Evolutionary conservation across 2,888 invertebrate species (phyloP).

Genomic region (Therioaphis trifolii): DNA sequence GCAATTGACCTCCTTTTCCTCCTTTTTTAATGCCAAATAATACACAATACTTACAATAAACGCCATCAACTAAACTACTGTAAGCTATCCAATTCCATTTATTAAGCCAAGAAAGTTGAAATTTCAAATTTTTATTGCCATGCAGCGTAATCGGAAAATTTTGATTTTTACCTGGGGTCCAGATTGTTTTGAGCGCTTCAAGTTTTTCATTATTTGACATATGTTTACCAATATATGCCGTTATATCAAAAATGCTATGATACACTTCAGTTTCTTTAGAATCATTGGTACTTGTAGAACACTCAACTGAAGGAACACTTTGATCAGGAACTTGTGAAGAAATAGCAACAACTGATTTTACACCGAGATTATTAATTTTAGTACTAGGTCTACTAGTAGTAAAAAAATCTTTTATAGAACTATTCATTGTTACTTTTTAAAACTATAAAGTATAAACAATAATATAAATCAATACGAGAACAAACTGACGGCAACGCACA

Average conservation of each 20-base stretch:
- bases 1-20: slow-evolving; percentile 22
- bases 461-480: too few species aligned
- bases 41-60: slow-evolving; percentile 28
- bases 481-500: too few species aligned
- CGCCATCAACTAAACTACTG: slow-evolving; percentile 13
- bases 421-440: not conserved
- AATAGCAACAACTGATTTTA: slow-evolving; percentile 19
- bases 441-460: too few species aligned
- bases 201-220: slow-evolving; percentile 29
- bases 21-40: slow-evolving; percentile 1
- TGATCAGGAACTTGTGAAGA: slow-evolving; percentile 1
- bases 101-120: slow-evolving; percentile 36
- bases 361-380: slow-evolving; percentile 21
- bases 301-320: not conserved
- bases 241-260: too few species aligned
- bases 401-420: slow-evolving; percentile 23
- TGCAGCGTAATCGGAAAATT: slow-evolving; percentile 21
- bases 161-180: slow-evolving; percentile 2
- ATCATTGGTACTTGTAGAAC: slow-evolving; percentile 10
- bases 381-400: slow-evolving; percentile 16
- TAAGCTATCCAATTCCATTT: slow-evolving; percentile 37
- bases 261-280: too few species aligned
- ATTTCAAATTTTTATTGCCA: slow-evolving; percentile 49
- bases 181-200: slow-evolving; percentile 21
- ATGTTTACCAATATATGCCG: slow-evolving; percentile 23